phyloP scores from a whole-genome alignment of 2,113 vertebrate species.

The Thermophis baileyi region DNA sequence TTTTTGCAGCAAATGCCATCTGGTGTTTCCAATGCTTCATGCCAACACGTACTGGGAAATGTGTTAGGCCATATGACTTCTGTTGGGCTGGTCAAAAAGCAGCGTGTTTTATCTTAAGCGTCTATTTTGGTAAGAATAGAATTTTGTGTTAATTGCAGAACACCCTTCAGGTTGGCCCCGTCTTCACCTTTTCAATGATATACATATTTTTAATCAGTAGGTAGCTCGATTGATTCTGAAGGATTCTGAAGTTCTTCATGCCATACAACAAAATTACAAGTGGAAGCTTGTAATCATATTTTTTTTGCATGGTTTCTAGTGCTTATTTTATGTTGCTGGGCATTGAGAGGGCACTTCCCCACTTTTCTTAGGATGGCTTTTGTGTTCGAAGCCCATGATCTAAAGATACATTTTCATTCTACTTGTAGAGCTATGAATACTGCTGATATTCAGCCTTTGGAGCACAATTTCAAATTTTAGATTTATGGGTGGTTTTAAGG shows the following conservation, averaged over 20 bases:
- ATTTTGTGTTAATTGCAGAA: neutral
- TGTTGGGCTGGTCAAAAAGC: neutral
- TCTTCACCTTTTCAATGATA: neutral
- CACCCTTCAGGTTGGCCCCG: neutral
- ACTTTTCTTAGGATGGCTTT: neutral
- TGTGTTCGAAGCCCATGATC: neutral
- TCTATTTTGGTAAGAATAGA: neutral
- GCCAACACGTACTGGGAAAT: fast-evolving
- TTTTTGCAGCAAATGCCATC: neutral
- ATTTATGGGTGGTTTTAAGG: too few species aligned
- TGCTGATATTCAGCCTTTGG: neutral
- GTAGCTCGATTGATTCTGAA: too few species aligned
- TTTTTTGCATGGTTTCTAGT: too few species aligned
- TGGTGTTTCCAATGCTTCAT: neutral
- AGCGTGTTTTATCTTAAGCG: neutral
- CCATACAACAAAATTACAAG: too few species aligned
- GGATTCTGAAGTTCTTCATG: too few species aligned
- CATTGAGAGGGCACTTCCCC: neutral
- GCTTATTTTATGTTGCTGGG: too few species aligned
- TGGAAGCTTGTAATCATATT: too few species aligned
- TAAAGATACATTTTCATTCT: neutral
- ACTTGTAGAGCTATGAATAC: neutral
- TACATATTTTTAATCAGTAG: too few species aligned
- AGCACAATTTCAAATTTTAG: neutral
- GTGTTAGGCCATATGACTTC: neutral